Evolutionary conservation across 2,797 vertebrate genomes (phyloP), one percentile per base, ranked within the genome.

Genomic region (Melanotaenia pygmaea): DNA sequence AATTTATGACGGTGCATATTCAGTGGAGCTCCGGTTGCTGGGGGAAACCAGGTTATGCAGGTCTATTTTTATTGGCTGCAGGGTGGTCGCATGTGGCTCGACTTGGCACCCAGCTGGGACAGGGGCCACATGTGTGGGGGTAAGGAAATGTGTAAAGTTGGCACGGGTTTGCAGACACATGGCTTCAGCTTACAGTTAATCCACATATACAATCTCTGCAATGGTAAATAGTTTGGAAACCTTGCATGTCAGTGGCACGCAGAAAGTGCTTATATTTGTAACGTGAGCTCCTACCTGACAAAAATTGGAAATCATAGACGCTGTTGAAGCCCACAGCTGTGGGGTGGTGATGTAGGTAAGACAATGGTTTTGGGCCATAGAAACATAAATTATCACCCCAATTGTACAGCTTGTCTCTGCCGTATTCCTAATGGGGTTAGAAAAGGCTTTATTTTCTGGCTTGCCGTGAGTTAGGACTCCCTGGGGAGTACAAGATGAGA

Each of bases 401-500:
- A 43, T 80, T 24, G 1, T 76, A 74, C 76, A 71, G 76, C 79
- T 76, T 74, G 63, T 80, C 61, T 79, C 84, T 71, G 72, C 50
- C 72, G 57, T 84, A 72, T 84, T 87, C 78, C 76, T 78, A 60
- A 81, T 84, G 70, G 75, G 62, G 75, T 82, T 45, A 74, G 77
- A 85, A 30, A 75, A 78, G 66, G 75, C 83, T 88, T 89, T 86
- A 85, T 82, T 90, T 69, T 85, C 64, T 74, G 77, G 72, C 79
- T 64, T 54, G 76, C 79, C 68, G 65, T 54, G 78, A 79, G 72
- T 88, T 81, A 81, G 74, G 84, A 83, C 79, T 77, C 81, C 84
- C 82, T 1, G 59, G 90, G 83, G 84, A 86, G 77, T 10, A 61
- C n/a, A 57, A 87, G 90, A 93, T 92, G 91, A 93, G 90, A 91